Evolutionary conservation across 2,113 vertebrate species (phyloP).

Genomic region (Ophiodon elongatus): DNA sequence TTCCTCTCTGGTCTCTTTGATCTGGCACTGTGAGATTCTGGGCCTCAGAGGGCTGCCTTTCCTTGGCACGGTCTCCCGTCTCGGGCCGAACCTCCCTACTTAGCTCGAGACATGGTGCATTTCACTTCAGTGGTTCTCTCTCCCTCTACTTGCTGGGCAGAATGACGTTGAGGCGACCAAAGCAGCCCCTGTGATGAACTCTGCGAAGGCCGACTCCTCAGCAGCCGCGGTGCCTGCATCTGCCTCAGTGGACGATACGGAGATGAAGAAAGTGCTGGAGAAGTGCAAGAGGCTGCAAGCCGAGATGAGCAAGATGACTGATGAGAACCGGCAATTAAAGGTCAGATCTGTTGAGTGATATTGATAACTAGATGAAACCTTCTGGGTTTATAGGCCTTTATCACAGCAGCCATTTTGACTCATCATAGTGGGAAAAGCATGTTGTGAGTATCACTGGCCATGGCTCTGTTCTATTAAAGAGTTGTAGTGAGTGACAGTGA

Average conservation of each 20-base stretch:
- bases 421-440: not conserved
- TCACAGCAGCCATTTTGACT: not conserved
- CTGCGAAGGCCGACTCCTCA: constrained; percentile 87
- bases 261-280: constrained; percentile 93
- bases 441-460: not conserved
- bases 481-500: not conserved
- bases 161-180: constrained; percentile 92
- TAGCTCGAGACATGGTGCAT: constrained; percentile 25
- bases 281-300: constrained; percentile 95
- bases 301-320: constrained; percentile 91
- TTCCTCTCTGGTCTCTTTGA: constrained; percentile 59
- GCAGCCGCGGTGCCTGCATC: constrained; percentile 65
- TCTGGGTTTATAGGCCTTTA: not conserved
- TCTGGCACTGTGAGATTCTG: constrained; percentile 28
- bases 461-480: not conserved
- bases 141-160: constrained; percentile 74
- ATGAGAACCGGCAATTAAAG: constrained; percentile 96
- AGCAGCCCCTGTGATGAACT: constrained; percentile 85
- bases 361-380: not conserved
- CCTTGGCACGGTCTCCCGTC: constrained; percentile 44
- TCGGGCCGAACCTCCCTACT: constrained; percentile 44
- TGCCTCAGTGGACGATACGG: constrained; percentile 87
- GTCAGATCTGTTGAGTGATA: constrained; percentile 69
- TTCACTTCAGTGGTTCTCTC: constrained; percentile 46
- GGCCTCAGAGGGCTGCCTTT: constrained; percentile 51